Conservation (phyloP, 2,888 invertebrate genomes). For the Apamea crenata region DNA sequence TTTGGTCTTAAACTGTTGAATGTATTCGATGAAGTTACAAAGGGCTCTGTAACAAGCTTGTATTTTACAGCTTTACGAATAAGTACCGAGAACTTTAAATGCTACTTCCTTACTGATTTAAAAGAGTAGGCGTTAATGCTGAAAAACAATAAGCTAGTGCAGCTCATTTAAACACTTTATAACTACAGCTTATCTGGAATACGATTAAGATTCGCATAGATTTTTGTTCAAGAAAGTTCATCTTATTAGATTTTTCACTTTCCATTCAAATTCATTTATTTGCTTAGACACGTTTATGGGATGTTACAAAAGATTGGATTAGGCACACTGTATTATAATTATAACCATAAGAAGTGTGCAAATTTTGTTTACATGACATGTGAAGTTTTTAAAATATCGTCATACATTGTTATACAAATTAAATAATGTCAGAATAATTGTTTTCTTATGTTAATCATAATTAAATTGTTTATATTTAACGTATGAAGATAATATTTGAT, state of each 20-base stretch:
- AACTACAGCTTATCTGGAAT: constrained; percentile 25
- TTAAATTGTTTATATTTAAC: not conserved
- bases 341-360: not conserved
- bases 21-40: constrained; percentile 23
- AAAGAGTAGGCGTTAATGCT: constrained; percentile 43
- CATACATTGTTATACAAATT: not conserved
- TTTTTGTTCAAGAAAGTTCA: constrained; percentile 19
- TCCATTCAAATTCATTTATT: not conserved
- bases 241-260: not conserved
- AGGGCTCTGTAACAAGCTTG: constrained; percentile 9
- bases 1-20: constrained; percentile 19
- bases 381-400: not conserved
- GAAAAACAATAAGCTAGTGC: constrained; percentile 24
- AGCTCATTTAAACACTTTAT: constrained; percentile 17
- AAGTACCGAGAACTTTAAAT: constrained; percentile 19
- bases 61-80: constrained; percentile 23
- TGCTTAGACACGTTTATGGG: not conserved
- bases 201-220: constrained; percentile 36
- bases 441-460: not conserved
- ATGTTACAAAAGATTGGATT: not conserved
- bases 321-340: not conserved
- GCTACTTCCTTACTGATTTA: constrained; percentile 43
- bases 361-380: not conserved
- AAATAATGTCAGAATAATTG: not conserved
- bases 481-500: not conserved